A percentile compares a stretch with the other conserved stretches of the same genome.
phyloP scores from a whole-genome alignment of 2,888 invertebrate species.

The Pherbina coryleti region DNA sequence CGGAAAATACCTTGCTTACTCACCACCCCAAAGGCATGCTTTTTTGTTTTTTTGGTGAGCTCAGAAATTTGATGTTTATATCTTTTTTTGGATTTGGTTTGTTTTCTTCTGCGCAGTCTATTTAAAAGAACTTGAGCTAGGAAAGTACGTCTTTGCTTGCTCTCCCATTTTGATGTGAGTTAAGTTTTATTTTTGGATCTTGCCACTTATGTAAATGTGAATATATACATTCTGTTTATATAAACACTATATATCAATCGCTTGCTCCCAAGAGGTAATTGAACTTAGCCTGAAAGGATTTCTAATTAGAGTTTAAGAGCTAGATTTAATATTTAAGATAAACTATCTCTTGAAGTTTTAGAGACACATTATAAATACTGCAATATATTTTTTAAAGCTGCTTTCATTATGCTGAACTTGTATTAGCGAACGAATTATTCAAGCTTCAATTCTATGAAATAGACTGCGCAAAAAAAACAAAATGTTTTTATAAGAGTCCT shows the following conservation, averaged over 20 bases:
- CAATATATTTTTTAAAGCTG: no score
- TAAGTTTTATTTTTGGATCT: slow-evolving; percentile 33
- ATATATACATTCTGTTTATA: neutral
- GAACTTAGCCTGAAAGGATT: slow-evolving; percentile 44
- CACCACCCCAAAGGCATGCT: neutral
- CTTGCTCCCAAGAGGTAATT: slow-evolving; percentile 41
- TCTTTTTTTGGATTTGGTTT: neutral
- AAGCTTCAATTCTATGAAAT: no score
- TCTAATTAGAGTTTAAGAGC: slow-evolving; percentile 34
- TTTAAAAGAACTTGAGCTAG: slow-evolving; percentile 13
- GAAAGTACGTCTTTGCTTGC: slow-evolving; percentile 7
- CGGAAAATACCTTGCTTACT: slow-evolving; percentile 13
- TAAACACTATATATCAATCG: neutral
- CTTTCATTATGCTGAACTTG: no score
- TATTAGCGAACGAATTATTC: no score
- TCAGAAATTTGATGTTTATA: neutral
- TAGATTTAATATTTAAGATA: neutral
- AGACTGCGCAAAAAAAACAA: no score
- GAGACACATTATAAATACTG: neutral
- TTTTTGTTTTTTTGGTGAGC: neutral
- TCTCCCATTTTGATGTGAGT: slow-evolving; percentile 14
- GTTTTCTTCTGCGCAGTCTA: neutral
- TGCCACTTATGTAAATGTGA: neutral
- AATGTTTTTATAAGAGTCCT: no score
- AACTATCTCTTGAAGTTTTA: neutral